A percentile compares a stretch with the other conserved stretches of the same genome.
Evolutionary conservation across 2,113 vertebrate genomes (phyloP).

Genomic region (Burhinus oedicnemus): DNA sequence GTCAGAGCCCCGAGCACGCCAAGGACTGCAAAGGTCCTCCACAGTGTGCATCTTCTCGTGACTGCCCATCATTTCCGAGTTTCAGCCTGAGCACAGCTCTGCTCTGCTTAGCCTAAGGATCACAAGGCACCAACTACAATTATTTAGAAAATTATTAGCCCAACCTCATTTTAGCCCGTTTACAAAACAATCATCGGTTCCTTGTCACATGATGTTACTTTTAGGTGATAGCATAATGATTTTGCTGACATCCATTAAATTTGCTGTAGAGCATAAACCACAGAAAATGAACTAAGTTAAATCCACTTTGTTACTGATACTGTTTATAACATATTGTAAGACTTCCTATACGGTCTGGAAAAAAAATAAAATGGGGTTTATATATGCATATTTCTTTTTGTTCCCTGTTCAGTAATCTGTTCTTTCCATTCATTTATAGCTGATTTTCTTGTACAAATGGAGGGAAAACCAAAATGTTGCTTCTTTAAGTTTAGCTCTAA

Average conservation of each 20-base stretch:
- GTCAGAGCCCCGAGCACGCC: conserved; percentile 36
- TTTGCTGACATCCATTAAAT: neutral
- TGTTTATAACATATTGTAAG: neutral
- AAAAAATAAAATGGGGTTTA: neutral
- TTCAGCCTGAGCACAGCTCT: neutral
- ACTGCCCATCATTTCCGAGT: conserved; percentile 9
- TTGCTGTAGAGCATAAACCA: neutral
- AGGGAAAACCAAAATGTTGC: conserved; percentile 93
- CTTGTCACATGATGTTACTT: neutral
- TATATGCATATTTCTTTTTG: conserved; percentile 20
- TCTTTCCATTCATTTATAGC: conserved; percentile 81
- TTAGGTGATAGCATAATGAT: neutral
- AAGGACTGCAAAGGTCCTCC: conserved; percentile 10
- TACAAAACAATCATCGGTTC: neutral
- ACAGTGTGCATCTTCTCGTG: neutral
- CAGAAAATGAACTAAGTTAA: neutral
- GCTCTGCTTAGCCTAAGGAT: neutral
- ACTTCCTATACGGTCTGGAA: neutral
- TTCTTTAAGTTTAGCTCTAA: conserved; percentile 94
- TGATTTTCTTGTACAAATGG: conserved; percentile 84
- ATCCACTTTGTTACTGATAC: neutral
- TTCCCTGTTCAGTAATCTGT: conserved; percentile 66
- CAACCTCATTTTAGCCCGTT: neutral
- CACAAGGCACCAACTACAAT: neutral
- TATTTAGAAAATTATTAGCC: neutral